Conservation (phyloP, 2,113 vertebrate species). For the Lycaon pictus region DNA sequence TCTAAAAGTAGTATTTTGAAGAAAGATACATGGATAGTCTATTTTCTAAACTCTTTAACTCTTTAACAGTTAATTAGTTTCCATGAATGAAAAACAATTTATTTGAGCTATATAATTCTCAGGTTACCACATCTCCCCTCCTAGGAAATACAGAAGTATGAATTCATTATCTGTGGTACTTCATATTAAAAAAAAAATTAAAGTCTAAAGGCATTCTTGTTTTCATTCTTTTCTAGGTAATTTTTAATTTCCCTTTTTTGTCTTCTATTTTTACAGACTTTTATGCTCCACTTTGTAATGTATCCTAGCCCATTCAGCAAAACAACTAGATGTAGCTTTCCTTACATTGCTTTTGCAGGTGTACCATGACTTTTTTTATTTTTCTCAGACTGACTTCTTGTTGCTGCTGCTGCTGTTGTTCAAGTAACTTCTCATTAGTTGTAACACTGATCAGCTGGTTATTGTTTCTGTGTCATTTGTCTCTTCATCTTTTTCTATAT, state of each 20-base stretch:
- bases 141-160: background rate
- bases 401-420: background rate
- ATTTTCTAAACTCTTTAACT: slow-evolving; percentile 9
- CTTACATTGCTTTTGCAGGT: slow-evolving; percentile 12
- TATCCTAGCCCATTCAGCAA: background rate
- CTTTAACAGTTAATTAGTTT: slow-evolving; percentile 42
- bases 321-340: background rate
- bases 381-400: background rate
- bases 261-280: background rate
- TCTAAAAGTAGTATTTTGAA: slow-evolving; percentile 55
- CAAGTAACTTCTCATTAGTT: slow-evolving; percentile 5
- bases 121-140: background rate
- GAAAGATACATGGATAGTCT: background rate
- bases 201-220: background rate
- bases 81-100: slow-evolving; percentile 40
- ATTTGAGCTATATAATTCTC: slow-evolving; percentile 37
- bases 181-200: background rate
- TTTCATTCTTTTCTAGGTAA: slow-evolving; percentile 40
- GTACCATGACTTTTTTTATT: slow-evolving; percentile 2
- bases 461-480: background rate
- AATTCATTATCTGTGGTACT: background rate
- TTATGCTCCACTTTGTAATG: background rate
- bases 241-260: background rate
- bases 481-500: slow-evolving; percentile 19
- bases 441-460: background rate